A percentile compares a stretch with the other conserved stretches of the same genome.
Conservation (phyloP, 2,888 invertebrate species). For the Dicyrtoma fusca region DNA sequence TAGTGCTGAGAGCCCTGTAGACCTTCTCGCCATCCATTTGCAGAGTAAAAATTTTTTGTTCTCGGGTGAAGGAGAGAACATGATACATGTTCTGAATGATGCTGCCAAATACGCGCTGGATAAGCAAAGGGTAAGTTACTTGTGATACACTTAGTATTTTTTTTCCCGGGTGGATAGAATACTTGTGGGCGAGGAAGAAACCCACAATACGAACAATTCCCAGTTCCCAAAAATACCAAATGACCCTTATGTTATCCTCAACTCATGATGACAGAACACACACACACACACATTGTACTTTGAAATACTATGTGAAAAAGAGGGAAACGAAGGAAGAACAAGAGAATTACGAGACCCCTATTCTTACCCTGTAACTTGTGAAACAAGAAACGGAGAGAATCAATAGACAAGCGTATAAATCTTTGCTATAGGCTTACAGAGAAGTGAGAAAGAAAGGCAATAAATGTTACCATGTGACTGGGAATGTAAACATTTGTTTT, state of each 20-base stretch:
- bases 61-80: constrained; percentile 52
- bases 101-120: constrained; percentile 42
- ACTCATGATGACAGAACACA: constrained; percentile 11
- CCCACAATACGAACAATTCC: neutral
- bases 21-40: constrained; percentile 39
- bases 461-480: neutral
- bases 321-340: neutral
- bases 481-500: constrained; percentile 25
- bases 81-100: constrained; percentile 47
- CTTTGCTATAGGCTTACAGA: neutral
- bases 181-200: constrained; percentile 1
- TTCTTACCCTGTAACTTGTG: neutral
- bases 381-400: neutral
- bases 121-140: constrained; percentile 41
- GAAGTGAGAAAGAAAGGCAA: constrained; percentile 11
- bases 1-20: constrained; percentile 40
- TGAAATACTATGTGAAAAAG: neutral
- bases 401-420: constrained; percentile 3
- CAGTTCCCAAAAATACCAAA: neutral
- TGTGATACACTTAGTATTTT: constrained; percentile 3
- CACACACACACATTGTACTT: neutral
- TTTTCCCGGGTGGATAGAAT: constrained; percentile 3
- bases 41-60: constrained; percentile 41
- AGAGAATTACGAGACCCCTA: neutral
- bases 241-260: constrained; percentile 13